phyloP scores from a whole-genome alignment of 1,140 invertebrate species.

The Drosophila novamexicana region DNA sequence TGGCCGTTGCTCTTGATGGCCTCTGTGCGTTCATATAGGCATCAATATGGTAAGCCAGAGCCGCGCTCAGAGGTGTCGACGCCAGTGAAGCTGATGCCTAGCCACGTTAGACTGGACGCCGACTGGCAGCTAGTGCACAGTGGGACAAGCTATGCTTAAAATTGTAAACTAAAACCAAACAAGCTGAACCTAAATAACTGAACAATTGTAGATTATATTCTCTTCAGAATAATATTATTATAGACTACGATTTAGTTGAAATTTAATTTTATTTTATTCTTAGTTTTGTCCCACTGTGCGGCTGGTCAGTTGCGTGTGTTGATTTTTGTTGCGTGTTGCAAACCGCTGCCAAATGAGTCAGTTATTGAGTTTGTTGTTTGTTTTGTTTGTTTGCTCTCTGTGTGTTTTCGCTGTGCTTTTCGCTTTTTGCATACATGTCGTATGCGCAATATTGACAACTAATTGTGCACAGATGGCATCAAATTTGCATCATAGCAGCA shows the following conservation, averaged over 20 bases:
- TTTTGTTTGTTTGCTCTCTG: slow-evolving; percentile 23
- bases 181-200: not conserved
- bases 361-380: slow-evolving; percentile 61
- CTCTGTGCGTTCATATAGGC: slow-evolving; percentile 15
- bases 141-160: not conserved
- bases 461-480: slow-evolving; percentile 78
- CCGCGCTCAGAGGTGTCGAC: slow-evolving; percentile 28
- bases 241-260: too few species aligned
- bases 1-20: slow-evolving; percentile 36
- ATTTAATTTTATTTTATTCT: not conserved
- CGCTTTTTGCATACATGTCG: slow-evolving; percentile 62
- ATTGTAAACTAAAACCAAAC: not conserved
- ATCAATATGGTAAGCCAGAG: slow-evolving; percentile 23
- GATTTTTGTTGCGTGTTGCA: slow-evolving; percentile 75
- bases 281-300: slow-evolving; percentile 28
- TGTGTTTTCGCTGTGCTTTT: not conserved
- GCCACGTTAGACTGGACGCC: slow-evolving; percentile 21
- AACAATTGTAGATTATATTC: too few species aligned
- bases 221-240: too few species aligned
- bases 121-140: slow-evolving; percentile 20
- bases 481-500: slow-evolving; percentile 65
- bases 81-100: slow-evolving; percentile 21
- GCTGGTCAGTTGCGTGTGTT: slow-evolving; percentile 66
- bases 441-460: slow-evolving; percentile 79
- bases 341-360: slow-evolving; percentile 74